Base-by-base conservation (phyloP, 1,140 invertebrate genomes). In the Watersipora subatra region DNA sequence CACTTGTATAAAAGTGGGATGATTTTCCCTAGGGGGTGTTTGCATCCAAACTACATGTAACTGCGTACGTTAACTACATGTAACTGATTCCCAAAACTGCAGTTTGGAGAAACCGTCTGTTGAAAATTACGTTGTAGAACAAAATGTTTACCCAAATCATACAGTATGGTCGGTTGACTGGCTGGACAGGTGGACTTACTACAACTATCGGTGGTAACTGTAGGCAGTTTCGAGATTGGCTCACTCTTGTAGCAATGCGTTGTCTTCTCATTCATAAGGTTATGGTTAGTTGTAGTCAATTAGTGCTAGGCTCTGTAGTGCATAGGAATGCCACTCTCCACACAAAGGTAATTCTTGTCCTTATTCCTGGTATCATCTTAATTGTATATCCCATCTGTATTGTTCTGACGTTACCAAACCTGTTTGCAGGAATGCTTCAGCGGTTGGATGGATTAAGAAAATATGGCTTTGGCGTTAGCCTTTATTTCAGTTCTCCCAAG, bases 391-490 rank as follows among this genome's bases (percentile, higher is more conserved):
- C 30, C 0, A 67, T 61, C 55, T n/a, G 20, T 57, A 29, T 63
- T 57, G 17, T 67, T 30, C 30, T 3, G 69, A 26, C 64, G 30
- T 28, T 66, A 64, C 2, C n/a, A 61, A 28, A 17, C 56, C 61
- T 63, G 64, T 34, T 64, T 66, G 66, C 69, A 87, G 88, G 89
- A 71, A 96, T 99, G 92, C 97, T 88, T 84, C 96, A 99, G 83
- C 87, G 97, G 69, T 82, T 99, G 68, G 97, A 99, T 72, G 97
- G 96, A 81, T 89, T 99, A 88, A 86, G 93, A 69, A 99, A 99
- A 82, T 86, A 90, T 76, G 89, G 92, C 0, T 98, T 99, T 82
- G 91, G 88, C 25, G 96, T 92, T 55, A 86, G 92, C 67, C 89
- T 90, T 78, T 82, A 99, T 24, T 98, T 97, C 81, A 95, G 96